Base-by-base conservation (phyloP, 2,888 invertebrate species). In the Siphlonurus alternatus region DNA sequence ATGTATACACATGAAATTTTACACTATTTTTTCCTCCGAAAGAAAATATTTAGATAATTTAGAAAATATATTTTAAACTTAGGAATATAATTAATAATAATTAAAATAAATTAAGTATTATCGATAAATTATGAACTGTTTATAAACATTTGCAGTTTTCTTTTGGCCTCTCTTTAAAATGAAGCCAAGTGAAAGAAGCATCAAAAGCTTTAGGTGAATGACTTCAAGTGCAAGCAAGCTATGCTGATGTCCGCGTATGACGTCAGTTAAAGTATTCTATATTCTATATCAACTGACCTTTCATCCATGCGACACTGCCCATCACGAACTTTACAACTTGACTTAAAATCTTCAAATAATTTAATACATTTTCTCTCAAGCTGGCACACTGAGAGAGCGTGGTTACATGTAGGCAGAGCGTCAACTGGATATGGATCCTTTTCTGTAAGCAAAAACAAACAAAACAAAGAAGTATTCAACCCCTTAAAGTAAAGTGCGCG, bases 361-460 rank as follows among this genome's bases (percentile, higher is more conserved):
- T 87, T 86, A 69, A 85, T 83, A 77, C 93, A 93, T 73, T 88
- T 83, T 67, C 85, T 83, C 72, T 88, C 88, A 74, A 85, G 86
- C 74, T 87, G 88, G 76, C 93, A 93, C 69, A 89, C 89, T 71
- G 84, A 86, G 71, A 90, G 80, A 60, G 93, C 93, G 75, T 93
- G 91, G 75, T 89, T 91, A 80, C 93, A 93, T 69, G 90, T 90
- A 66, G 91, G 91, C 74, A 93, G 80, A 65, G 91, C 89, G 76
- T 93, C 91, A 71, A 91, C 87, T 53, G 89, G 88, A 77, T 90
- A 90, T 66, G 89, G 89, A 80, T 93, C 92, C 80, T 89, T 90
- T 74, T 92, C 93, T 89, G 82, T 23, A 38, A 38, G 15, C 38
- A 38, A 38, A n/a, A 38, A 38, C 38, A 38, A 80, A 81, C 67